Evolutionary conservation across 1,140 invertebrate species (phyloP), one percentile per base, ranked within the genome.

Genomic region (Dendroctonus valens): DNA sequence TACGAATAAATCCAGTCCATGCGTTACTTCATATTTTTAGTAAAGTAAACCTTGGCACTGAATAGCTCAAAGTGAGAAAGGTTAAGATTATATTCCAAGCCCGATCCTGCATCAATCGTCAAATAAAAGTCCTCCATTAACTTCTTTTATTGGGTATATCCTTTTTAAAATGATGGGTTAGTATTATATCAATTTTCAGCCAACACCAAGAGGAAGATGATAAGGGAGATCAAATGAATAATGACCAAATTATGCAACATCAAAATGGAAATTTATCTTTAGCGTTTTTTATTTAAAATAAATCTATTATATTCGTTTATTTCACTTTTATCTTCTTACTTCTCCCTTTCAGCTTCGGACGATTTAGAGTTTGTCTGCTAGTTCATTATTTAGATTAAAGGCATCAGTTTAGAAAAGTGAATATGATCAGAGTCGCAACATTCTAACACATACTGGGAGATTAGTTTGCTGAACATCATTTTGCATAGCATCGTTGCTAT

Each of bases 251-350:
- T 63, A 63, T 63, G 41, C 60, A 54, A 54, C 41, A 63, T 63
- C 52, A 63, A 63, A 54, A 54, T 8, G 60, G 48, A 54, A 63
- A 63, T 63, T 63, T 63, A 63, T 63, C 60, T 63, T 63, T 52
- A 53, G 6, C 38, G 60, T 63, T 63, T 63, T 63, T 54, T 55
- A 63, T 63, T 63, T 54, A 63, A 63, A 63, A 54, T 63, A 63
- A 63, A 63, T 63, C 60, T 63, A 63, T 63, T 63, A 63, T 63
- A 63, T 63, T 63, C 60, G 60, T 63, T 63, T 63, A 63, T 63
- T 63, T 63, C 50, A 48, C 49, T 63, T 52, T 63, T 63, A 63
- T 63, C 60, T 63, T 53, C 7, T 62, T 52, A 51, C 9, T 53
- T 63, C 26, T 52, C 50, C 50, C 52, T 52, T 63, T 63, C n/a